phyloP scores from a whole-genome alignment of 1,140 invertebrate genomes.

The Drosophila pallidifrons region DNA sequence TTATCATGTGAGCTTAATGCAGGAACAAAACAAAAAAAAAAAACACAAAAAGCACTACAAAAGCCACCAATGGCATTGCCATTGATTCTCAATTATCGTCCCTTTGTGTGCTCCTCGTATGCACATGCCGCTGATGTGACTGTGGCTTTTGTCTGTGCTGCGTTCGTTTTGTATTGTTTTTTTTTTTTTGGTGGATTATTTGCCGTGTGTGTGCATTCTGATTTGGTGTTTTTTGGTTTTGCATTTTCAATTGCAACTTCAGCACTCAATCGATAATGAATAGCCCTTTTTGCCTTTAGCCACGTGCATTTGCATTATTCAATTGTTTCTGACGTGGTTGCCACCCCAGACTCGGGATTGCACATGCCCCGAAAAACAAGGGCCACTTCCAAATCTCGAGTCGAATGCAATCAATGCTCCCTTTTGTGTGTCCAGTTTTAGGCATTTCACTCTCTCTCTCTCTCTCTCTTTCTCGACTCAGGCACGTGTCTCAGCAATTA shows the following conservation, averaged over 20 bases:
- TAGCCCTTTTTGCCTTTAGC: conserved; percentile 37
- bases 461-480: neutral
- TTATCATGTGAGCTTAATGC: conserved; percentile 44
- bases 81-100: conserved; percentile 48
- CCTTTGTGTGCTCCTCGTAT: conserved; percentile 4
- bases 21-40: conserved; percentile 1
- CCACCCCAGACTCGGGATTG: conserved; percentile 8
- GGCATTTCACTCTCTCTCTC: neutral
- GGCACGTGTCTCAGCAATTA: conserved; percentile 47
- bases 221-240: conserved; percentile 40
- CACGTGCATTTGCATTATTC: conserved; percentile 68
- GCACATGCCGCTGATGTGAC: neutral
- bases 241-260: conserved; percentile 56
- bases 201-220: conserved; percentile 34
- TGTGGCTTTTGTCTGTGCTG: conserved; percentile 9
- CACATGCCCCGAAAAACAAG: conserved; percentile 10
- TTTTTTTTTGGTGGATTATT: conserved; percentile 3
- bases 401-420: conserved; percentile 23
- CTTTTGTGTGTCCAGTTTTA: conserved; percentile 11
- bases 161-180: neutral
- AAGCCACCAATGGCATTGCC: conserved; percentile 20
- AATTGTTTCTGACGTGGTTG: conserved; percentile 54
- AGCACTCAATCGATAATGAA: conserved; percentile 71
- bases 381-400: neutral
- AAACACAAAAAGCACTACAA: conserved; percentile 22